Percentiles rank a stretch among this genome's conserved stretches.
Conservation (phyloP, 2,888 invertebrate genomes). For the Pterostichus niger region DNA sequence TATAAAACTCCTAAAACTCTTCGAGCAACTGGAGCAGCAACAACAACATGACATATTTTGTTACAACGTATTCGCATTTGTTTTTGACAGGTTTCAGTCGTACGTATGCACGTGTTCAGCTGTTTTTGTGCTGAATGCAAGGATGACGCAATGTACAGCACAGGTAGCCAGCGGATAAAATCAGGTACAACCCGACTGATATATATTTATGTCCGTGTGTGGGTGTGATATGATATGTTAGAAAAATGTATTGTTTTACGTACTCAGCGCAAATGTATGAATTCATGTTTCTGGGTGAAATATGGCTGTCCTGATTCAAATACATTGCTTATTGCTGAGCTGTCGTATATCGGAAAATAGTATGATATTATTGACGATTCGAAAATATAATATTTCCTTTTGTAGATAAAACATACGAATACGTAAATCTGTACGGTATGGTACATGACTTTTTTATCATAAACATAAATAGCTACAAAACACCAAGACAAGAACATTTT, state of each 20-base stretch:
- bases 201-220: slow-evolving; percentile 2
- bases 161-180: not conserved
- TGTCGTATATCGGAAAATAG: not conserved
- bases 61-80: not conserved
- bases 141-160: not conserved
- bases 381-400: no score
- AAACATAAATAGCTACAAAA: no score
- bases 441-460: no score
- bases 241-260: slow-evolving; percentile 27
- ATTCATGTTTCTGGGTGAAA: slow-evolving; percentile 34
- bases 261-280: slow-evolving; percentile 9
- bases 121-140: slow-evolving; percentile 41
- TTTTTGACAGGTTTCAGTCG: slow-evolving; percentile 12
- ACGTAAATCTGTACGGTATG: no score
- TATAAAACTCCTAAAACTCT: no score
- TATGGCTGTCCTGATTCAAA: slow-evolving; percentile 17
- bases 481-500: no score
- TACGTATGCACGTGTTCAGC: slow-evolving; percentile 6
- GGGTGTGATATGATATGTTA: slow-evolving; percentile 13
- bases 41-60: not conserved
- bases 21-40: no score
- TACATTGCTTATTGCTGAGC: not conserved
- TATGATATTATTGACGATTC: not conserved
- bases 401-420: no score
- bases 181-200: slow-evolving; percentile 21